Conservation (phyloP, 2,797 vertebrate genomes). For the Mionectes olivaceus region DNA sequence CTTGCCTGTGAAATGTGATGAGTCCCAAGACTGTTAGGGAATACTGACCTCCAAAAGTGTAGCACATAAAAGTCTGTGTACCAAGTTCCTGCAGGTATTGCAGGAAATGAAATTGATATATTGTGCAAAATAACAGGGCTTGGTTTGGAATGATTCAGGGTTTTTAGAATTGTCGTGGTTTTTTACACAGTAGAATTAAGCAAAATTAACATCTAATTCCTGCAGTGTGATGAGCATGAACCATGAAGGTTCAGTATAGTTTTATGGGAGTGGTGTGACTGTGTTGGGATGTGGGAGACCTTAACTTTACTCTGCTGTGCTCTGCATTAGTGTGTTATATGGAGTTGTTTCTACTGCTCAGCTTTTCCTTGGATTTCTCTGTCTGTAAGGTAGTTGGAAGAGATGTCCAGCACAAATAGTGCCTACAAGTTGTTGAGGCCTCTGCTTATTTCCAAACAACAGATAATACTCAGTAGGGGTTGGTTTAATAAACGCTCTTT, state of each 20-base stretch:
- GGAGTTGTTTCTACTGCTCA: not conserved
- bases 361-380: not conserved
- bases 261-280: not conserved
- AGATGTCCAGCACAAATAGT: not conserved
- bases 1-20: not conserved
- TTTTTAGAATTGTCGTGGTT: not conserved
- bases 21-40: not conserved
- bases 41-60: not conserved
- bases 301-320: not conserved
- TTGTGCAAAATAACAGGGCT: not conserved
- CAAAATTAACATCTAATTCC: not conserved
- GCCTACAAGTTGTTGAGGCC: not conserved
- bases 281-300: not conserved
- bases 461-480: not conserved
- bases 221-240: not conserved
- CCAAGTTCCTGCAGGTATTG: not conserved
- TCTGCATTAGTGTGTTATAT: not conserved
- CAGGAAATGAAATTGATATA: not conserved
- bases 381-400: not conserved
- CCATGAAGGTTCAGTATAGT: accelerated
- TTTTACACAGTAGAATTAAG: not conserved
- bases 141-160: not conserved
- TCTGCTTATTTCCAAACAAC: not conserved
- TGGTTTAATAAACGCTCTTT: not conserved
- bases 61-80: not conserved